Evolutionary conservation across 2,113 vertebrate species (phyloP).

Genomic region (Passer domesticus): DNA sequence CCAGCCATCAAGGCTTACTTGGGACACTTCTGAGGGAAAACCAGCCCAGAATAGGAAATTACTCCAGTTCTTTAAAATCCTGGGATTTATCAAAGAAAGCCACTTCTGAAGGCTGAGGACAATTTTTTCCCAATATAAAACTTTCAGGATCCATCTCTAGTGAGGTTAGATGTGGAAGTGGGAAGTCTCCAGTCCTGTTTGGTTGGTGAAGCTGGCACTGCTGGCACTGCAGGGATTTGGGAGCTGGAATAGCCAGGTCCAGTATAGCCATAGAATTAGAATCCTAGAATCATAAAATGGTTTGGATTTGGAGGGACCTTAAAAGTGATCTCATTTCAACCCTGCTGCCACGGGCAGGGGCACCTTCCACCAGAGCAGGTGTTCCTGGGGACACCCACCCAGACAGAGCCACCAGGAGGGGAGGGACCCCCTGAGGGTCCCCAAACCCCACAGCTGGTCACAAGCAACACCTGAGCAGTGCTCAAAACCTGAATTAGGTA

Average conservation of each 20-base stretch:
- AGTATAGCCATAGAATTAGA: too few relatives aligned
- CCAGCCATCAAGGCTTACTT: neutral
- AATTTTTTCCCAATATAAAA: neutral
- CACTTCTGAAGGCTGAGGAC: neutral
- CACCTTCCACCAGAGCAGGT: accelerated
- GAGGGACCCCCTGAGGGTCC: accelerated
- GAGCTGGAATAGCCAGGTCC: neutral
- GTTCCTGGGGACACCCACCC: neutral
- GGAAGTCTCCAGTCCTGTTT: neutral
- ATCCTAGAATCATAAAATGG: neutral
- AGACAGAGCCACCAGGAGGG: neutral
- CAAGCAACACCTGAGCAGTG: neutral
- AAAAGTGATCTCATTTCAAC: neutral
- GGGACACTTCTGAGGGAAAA: neutral
- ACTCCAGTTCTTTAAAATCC: neutral
- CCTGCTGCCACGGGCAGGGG: accelerated
- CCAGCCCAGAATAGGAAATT: neutral
- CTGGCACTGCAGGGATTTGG: neutral
- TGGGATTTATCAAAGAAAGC: neutral
- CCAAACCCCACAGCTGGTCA: neutral
- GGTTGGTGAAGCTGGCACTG: neutral
- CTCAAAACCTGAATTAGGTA: conserved; percentile 55
- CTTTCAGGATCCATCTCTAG: neutral
- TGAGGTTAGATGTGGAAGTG: accelerated
- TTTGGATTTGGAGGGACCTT: neutral